phyloP scores from a whole-genome alignment of 2,113 vertebrate species.

The Melanerpes formicivorus region DNA sequence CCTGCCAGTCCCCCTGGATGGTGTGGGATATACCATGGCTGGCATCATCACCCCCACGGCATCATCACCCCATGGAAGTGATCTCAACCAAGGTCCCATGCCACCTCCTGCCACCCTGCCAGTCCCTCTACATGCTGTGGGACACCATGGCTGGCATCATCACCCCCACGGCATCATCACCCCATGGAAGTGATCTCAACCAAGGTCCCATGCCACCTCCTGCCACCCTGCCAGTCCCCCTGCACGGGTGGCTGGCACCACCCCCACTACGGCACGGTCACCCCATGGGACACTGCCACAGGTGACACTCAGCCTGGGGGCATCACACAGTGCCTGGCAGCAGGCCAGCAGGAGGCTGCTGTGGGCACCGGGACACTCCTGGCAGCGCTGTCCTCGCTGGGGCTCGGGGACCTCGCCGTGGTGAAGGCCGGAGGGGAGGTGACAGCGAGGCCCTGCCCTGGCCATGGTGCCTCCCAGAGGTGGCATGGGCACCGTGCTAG shows the following conservation, averaged over 20 bases:
- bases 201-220: too few species aligned
- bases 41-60: too few species aligned
- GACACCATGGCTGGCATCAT: neutral
- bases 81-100: neutral
- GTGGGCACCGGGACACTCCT: rapidly evolving
- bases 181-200: neutral
- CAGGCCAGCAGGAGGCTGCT: neutral
- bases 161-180: neutral
- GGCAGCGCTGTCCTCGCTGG: neutral
- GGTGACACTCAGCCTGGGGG: neutral
- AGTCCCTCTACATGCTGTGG: neutral
- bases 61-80: neutral
- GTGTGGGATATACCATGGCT: neutral
- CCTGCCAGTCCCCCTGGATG: too few species aligned
- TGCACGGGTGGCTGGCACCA: too few species aligned
- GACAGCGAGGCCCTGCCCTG: neutral
- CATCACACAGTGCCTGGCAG: neutral
- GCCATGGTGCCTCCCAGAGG: neutral
- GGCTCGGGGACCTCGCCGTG: neutral
- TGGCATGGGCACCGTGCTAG: rapidly evolving
- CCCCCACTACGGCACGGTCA: neutral
- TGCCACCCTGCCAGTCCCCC: too few species aligned
- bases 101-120: too few species aligned
- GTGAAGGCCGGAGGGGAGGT: neutral
- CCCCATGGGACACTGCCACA: rapidly evolving